Evolutionary conservation across 2,113 vertebrate species (phyloP).

Genomic region (Todiramphus chloris): DNA sequence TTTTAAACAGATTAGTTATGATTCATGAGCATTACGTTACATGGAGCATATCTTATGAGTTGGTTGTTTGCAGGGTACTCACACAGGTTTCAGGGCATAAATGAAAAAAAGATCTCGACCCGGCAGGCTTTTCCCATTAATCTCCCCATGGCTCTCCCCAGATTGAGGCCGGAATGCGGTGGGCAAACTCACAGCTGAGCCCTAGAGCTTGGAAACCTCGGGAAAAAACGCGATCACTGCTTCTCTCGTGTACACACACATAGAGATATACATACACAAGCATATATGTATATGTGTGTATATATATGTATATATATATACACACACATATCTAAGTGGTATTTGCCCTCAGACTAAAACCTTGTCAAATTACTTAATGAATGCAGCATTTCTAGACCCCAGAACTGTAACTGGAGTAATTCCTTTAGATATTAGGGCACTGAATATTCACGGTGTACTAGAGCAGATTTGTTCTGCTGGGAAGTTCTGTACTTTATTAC

Average conservation of each 20-base stretch:
- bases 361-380: not conserved
- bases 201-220: not conserved
- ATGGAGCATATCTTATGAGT: not conserved
- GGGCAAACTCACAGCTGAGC: not conserved
- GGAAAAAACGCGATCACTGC: accelerated
- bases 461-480: not conserved
- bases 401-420: not conserved
- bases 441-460: not conserved
- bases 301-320: accelerated
- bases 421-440: not conserved
- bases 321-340: not conserved
- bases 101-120: not conserved
- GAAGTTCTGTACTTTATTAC: not conserved
- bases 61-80: not conserved
- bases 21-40: slow-evolving; percentile 43
- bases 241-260: accelerated
- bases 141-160: accelerated
- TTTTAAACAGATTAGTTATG: slow-evolving; percentile 66
- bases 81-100: not conserved
- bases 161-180: accelerated
- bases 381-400: not conserved
- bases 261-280: accelerated
- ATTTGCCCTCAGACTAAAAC: not conserved
- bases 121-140: not conserved
- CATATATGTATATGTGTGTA: not conserved